Base-by-base conservation (phyloP, 2,888 invertebrate species). In the Octonoba sinensis region DNA sequence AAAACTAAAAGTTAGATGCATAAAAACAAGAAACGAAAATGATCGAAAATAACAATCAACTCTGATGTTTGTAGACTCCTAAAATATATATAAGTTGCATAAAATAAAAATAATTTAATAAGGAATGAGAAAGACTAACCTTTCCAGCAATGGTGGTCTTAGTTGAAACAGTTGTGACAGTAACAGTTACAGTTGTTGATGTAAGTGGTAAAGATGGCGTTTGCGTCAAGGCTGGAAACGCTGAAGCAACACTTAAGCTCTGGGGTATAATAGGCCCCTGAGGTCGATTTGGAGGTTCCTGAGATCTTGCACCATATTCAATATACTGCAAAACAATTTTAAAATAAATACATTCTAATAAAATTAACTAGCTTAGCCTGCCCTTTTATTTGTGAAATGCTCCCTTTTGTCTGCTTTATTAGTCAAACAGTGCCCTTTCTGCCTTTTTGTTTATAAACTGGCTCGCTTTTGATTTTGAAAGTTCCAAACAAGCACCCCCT, bases 231-330 rank as follows among this genome's bases (percentile, higher is more conserved):
- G 84, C 18, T 56, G 82, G 51, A 22, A 74, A 59, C 12, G 69
- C 78, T 24, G 86, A 64, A 56, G 86, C 86, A 47, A 87, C 85
- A 2, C 92, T 92, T 54, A 91, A 91, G 89, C 93, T 92, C 0
- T 57, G 83, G 66, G 86, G 85, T 0, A 93, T 93, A 15, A 93
- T 93, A 4, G 93, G 91, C 3, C 94, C 94, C 86, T 93, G 93
- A 0, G 94, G 93, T 86, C 94, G 92, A 47, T 91, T 91, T 0
- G 96, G 96, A 12, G 97, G 97, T 87, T 97, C 97, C 88, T 94
- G 93, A 82, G 94, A 93, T 87, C 95, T 93, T 65, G 94, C 91
- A 47, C 97, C 97, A 87, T 93, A 97, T 87, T 97, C 96, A 3
- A 97, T 93, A 87, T 96, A 98, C 90, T 91, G 57, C 22, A 69